Conservation (phyloP, 2,888 invertebrate species). For the Operophtera brumata region DNA sequence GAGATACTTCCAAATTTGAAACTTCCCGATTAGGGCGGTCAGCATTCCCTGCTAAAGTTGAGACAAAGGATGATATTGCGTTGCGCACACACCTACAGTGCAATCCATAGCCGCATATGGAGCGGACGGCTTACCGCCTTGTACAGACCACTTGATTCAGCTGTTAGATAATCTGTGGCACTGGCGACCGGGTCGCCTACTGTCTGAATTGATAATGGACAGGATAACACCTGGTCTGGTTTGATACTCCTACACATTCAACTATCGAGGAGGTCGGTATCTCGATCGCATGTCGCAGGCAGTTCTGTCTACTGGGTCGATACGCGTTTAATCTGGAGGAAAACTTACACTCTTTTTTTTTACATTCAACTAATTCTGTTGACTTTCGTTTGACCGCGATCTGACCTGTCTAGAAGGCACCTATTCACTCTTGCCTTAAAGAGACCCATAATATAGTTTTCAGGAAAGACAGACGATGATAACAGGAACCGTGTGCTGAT, state of each 20-base stretch:
- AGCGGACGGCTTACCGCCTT: conserved; percentile 9
- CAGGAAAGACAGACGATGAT: too few species aligned
- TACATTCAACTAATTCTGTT: too few species aligned
- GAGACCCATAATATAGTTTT: too few species aligned
- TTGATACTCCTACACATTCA: conserved; percentile 42
- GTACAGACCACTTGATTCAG: neutral
- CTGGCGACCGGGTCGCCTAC: conserved; percentile 31
- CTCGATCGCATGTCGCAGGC: conserved; percentile 7
- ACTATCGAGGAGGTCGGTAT: conserved; percentile 17
- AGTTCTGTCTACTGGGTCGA: conserved; percentile 3
- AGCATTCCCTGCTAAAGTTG: conserved; percentile 10
- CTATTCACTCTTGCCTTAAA: too few species aligned
- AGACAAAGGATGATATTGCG: conserved; percentile 17
- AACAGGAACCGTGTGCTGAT: too few species aligned
- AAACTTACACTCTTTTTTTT: neutral
- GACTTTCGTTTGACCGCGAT: too few species aligned
- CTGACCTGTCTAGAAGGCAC: too few species aligned
- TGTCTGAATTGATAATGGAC: conserved; percentile 62
- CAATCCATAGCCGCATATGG: conserved; percentile 9
- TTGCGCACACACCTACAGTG: conserved; percentile 6
- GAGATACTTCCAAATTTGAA: too few species aligned
- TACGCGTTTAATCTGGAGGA: neutral
- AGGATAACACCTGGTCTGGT: conserved; percentile 69
- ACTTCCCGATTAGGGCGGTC: conserved; percentile 10
- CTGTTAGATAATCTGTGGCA: conserved; percentile 11